Conservation (phyloP, 1,140 invertebrate genomes). For the Cataglyphis hispanica region DNA sequence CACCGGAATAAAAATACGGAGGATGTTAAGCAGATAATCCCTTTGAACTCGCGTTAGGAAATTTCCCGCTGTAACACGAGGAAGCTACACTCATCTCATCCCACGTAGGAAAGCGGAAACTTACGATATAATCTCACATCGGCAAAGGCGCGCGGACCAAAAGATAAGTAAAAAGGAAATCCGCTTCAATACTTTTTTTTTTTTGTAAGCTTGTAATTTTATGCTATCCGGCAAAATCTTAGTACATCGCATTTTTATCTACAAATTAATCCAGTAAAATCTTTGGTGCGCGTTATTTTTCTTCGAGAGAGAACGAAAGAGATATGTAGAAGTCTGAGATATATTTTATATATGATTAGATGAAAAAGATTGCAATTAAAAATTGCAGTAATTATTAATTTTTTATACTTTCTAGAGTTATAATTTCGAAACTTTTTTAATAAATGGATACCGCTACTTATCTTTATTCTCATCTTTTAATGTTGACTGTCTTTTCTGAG, state of each 20-base stretch:
- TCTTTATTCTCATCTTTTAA: background rate
- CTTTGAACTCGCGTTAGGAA: slow-evolving; percentile 45
- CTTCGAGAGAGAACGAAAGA: no score
- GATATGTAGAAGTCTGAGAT: no score
- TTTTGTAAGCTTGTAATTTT: slow-evolving; percentile 15
- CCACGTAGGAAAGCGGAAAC: slow-evolving; percentile 31
- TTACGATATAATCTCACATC: slow-evolving; percentile 62
- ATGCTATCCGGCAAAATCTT: slow-evolving; percentile 8
- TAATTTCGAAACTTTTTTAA: background rate
- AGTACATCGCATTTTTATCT: background rate
- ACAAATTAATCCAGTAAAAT: background rate
- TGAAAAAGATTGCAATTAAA: no score
- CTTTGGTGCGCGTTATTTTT: no score
- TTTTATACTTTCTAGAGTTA: background rate
- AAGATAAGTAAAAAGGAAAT: slow-evolving; percentile 25
- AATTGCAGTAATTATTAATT: no score
- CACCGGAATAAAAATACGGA: slow-evolving; percentile 7
- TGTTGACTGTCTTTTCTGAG: background rate
- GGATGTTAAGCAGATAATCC: slow-evolving; percentile 57
- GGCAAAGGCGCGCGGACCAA: slow-evolving; percentile 22
- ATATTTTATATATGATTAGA: no score
- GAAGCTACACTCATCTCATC: slow-evolving; percentile 48
- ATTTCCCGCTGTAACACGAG: slow-evolving; percentile 44
- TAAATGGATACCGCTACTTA: background rate
- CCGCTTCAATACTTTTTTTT: slow-evolving; percentile 4